Conservation (phyloP, 2,888 invertebrate genomes). For the Eilema sororculum region DNA sequence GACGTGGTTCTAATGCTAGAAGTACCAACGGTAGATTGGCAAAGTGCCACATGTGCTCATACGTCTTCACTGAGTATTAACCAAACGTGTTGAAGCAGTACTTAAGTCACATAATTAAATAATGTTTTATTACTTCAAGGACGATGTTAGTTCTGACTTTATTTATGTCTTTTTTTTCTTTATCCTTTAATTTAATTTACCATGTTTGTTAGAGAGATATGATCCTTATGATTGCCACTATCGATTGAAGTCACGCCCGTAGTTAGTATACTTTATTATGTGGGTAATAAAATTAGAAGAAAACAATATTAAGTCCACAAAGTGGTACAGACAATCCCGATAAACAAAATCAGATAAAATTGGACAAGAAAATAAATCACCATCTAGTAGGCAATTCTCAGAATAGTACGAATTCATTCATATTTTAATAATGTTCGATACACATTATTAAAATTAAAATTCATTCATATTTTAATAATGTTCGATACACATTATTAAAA, state of each 20-base stretch:
- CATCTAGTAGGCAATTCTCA: constrained; percentile 15
- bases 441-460: no score
- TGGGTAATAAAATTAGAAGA: constrained; percentile 6
- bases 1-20: constrained; percentile 6
- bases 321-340: constrained; percentile 2
- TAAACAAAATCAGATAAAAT: constrained; percentile 9
- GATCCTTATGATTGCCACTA: no score
- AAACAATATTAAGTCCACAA: neutral
- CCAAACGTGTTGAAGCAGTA: constrained; percentile 10
- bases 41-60: constrained; percentile 17
- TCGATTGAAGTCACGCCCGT: no score
- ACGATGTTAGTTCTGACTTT: no score
- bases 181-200: no score
- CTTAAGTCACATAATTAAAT: constrained; percentile 20
- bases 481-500: no score
- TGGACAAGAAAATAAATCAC: constrained; percentile 17
- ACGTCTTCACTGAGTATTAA: constrained; percentile 5
- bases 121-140: no score
- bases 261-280: neutral
- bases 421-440: no score
- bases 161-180: no score
- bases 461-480: no score
- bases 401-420: constrained; percentile 22
- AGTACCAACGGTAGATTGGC: constrained; percentile 16
- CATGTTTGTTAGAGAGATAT: no score